Percentiles rank a stretch among this genome's conserved stretches.
phyloP scores from a whole-genome alignment of 2,888 invertebrate genomes.

The Brachypterus glaber region DNA sequence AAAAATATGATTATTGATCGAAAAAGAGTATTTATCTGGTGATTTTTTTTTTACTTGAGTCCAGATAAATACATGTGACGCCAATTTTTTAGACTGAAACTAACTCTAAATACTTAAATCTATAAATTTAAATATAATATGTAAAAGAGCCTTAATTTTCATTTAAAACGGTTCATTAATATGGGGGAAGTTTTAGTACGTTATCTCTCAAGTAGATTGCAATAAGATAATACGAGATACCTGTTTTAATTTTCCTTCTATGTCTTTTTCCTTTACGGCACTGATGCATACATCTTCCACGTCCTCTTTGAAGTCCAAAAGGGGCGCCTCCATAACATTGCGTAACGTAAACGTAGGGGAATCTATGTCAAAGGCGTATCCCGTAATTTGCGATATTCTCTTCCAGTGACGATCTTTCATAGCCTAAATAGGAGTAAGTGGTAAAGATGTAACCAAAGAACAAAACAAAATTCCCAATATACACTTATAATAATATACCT shows the following conservation, averaged over 20 bases:
- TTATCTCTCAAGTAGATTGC: no score
- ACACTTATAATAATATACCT: conserved; percentile 43
- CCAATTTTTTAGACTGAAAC: no score
- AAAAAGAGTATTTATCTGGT: no score
- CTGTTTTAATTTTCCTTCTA: conserved; percentile 78
- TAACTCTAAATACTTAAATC: no score
- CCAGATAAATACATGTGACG: no score
- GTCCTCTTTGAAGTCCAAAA: conserved; percentile 73
- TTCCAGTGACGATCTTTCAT: conserved; percentile 49
- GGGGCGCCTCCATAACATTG: conserved; percentile 75
- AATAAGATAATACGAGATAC: no score
- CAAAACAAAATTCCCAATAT: neutral
- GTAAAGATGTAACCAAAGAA: neutral
- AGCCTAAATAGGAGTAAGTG: conserved; percentile 37
- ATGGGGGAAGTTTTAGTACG: no score
- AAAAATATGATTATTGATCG: no score
- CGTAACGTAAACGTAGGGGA: conserved; percentile 71
- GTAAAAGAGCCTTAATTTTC: no score
- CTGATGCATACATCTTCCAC: conserved; percentile 88
- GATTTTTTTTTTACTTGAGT: no score
- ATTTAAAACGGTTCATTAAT: no score
- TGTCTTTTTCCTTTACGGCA: conserved; percentile 83
- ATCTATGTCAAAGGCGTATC: conserved; percentile 66
- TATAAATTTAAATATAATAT: no score
- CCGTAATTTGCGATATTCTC: conserved; percentile 48